Percentiles rank a stretch among this genome's conserved stretches.
phyloP scores from a whole-genome alignment of 2,113 vertebrate species.

The Brachyhypopomus occidentalis region DNA sequence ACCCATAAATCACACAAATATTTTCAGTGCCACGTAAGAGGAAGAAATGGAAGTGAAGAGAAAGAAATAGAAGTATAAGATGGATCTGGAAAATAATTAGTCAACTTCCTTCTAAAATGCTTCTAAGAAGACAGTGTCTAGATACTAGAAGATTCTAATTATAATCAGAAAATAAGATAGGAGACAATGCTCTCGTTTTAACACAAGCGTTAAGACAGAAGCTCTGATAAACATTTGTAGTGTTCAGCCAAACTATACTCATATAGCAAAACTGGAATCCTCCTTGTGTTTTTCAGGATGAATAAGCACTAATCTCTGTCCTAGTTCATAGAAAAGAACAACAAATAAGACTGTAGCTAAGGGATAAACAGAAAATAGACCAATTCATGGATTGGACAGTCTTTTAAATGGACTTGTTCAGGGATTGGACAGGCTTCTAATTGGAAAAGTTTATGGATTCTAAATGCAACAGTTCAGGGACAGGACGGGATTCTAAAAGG shows the following conservation, averaged over 20 bases:
- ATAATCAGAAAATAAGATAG: not conserved
- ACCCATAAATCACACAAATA: no score
- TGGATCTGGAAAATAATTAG: slow-evolving; percentile 1
- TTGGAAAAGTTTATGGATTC: not conserved
- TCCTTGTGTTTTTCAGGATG: not conserved
- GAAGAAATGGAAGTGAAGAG: no score
- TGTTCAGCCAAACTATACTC: not conserved
- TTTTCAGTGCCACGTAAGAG: no score
- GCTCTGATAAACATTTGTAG: not conserved
- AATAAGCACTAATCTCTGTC: not conserved
- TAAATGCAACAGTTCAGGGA: not conserved
- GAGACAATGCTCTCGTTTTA: not conserved
- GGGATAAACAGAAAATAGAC: not conserved
- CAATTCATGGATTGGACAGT: slow-evolving; percentile 7
- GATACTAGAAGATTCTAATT: slow-evolving; percentile 6
- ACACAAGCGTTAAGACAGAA: not conserved
- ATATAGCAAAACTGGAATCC: not conserved
- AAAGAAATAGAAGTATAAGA: not conserved
- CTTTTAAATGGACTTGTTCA: not conserved
- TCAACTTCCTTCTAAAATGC: slow-evolving; percentile 4
- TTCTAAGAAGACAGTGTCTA: slow-evolving; percentile 10
- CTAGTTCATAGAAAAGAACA: not conserved
- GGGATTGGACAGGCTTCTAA: not conserved
- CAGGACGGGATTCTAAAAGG: not conserved
- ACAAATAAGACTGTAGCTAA: not conserved